phyloP scores from a whole-genome alignment of 1,140 invertebrate species.

The Drosophila athabasca region DNA sequence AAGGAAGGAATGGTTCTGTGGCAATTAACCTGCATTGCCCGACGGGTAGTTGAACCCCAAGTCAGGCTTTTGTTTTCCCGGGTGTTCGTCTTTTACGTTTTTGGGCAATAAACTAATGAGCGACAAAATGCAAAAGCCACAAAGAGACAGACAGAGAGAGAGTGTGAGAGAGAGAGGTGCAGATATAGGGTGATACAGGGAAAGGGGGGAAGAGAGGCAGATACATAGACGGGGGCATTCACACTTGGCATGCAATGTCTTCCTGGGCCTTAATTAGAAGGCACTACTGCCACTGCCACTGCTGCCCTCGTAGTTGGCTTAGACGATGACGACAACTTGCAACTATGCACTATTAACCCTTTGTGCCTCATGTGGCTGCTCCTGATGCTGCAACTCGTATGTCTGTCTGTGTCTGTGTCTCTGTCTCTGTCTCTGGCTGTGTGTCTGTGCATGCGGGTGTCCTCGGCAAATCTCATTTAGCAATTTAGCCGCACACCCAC shows the following conservation, averaged over 20 bases:
- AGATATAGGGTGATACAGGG: slow-evolving; percentile 3
- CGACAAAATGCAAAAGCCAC: slow-evolving; percentile 74
- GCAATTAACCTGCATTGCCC: slow-evolving; percentile 74
- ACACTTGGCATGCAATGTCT: slow-evolving; percentile 62
- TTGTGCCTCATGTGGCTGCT: slow-evolving; percentile 61
- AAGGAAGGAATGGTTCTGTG: slow-evolving; percentile 38
- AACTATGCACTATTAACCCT: slow-evolving; percentile 78
- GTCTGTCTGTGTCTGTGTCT: slow-evolving; percentile 4
- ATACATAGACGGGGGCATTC: slow-evolving; percentile 34
- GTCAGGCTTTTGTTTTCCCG: slow-evolving; percentile 48
- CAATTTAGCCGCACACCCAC: slow-evolving; percentile 83
- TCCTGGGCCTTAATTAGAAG: slow-evolving; percentile 70
- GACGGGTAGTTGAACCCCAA: slow-evolving; percentile 69
- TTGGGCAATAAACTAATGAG: slow-evolving; percentile 81
- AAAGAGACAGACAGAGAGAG: slow-evolving; percentile 20
- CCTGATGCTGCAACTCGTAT: slow-evolving; percentile 1
- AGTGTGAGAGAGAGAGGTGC: neutral
- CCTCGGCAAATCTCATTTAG: slow-evolving; percentile 77
- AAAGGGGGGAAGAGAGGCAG: slow-evolving; percentile 7
- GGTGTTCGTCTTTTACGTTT: slow-evolving; percentile 53
- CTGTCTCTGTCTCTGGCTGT: neutral
- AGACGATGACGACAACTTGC: slow-evolving; percentile 62
- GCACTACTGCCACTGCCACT: slow-evolving; percentile 13
- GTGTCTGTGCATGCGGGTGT: slow-evolving; percentile 57
- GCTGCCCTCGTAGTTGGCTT: slow-evolving; percentile 67